Conservation (phyloP, 2,888 invertebrate genomes). For the Limnephilus auricula region DNA sequence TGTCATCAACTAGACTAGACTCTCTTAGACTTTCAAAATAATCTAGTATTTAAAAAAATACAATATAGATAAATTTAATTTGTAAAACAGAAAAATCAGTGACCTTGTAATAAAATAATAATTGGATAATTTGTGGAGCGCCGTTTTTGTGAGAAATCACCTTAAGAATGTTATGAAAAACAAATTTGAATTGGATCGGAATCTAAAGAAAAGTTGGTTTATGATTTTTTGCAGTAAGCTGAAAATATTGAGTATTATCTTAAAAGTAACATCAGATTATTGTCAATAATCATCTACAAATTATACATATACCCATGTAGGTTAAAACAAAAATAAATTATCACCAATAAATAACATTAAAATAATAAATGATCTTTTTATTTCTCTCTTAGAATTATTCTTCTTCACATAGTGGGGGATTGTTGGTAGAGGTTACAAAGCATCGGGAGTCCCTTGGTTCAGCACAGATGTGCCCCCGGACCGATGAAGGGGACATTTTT, state of each 20-base stretch:
- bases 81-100: neutral
- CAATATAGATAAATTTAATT: neutral
- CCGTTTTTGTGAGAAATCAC: too few relatives aligned
- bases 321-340: neutral
- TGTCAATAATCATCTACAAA: neutral
- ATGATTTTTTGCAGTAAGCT: neutral
- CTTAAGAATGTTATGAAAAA: neutral
- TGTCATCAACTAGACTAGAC: neutral
- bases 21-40: neutral
- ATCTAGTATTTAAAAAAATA: neutral
- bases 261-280: neutral
- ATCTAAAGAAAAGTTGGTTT: neutral
- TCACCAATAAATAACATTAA: neutral
- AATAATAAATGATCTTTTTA: neutral
- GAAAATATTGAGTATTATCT: neutral
- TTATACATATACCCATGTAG: neutral
- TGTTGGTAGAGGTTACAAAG: too few relatives aligned
- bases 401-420: too few relatives aligned
- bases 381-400: neutral
- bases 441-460: too few relatives aligned
- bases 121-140: too few relatives aligned
- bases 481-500: too few relatives aligned
- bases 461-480: too few relatives aligned
- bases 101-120: neutral
- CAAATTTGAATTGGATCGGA: neutral